These are phyloP conservation scores for Pycnomerus fuliginosus DNA, from an alignment of 2,888 invertebrate species.

Conservation along the genomic window DNA sequence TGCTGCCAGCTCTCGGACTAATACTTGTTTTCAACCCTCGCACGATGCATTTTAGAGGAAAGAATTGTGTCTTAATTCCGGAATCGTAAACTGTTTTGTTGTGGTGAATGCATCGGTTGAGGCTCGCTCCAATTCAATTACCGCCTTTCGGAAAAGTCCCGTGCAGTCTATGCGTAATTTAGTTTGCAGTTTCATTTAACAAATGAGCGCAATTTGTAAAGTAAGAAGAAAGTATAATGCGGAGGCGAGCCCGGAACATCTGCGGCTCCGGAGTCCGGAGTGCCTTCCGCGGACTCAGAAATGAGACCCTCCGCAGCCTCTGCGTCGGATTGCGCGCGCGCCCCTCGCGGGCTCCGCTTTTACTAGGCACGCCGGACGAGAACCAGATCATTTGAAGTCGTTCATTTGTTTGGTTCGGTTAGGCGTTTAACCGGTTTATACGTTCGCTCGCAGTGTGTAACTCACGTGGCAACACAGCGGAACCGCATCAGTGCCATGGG, in stretches of 20 bases:
- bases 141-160: background rate
- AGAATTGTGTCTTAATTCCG: no score
- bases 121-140: background rate
- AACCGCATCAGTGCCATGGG: slow-evolving; percentile 26
- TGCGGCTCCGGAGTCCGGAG: slow-evolving; percentile 27
- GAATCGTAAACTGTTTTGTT: no score
- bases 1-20: no score
- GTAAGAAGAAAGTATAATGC: slow-evolving; percentile 29
- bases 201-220: slow-evolving; percentile 36
- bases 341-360: slow-evolving; percentile 29
- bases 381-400: slow-evolving; percentile 46
- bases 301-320: slow-evolving; percentile 36
- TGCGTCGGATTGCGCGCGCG: slow-evolving; percentile 34
- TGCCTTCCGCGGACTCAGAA: slow-evolving; percentile 18
- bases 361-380: slow-evolving; percentile 25
- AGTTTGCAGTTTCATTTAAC: slow-evolving; percentile 25
- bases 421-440: slow-evolving; percentile 21
- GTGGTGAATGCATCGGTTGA: background rate
- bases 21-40: no score
- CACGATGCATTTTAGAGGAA: no score
- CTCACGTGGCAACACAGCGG: slow-evolving; percentile 38
- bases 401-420: slow-evolving; percentile 37
- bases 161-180: slow-evolving; percentile 13
- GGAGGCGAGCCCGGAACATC: slow-evolving; percentile 34
- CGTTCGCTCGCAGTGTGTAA: slow-evolving; percentile 26